Evolutionary conservation across 2,888 invertebrate genomes (phyloP).

Genomic region (Nephrotoma guestfalica): DNA sequence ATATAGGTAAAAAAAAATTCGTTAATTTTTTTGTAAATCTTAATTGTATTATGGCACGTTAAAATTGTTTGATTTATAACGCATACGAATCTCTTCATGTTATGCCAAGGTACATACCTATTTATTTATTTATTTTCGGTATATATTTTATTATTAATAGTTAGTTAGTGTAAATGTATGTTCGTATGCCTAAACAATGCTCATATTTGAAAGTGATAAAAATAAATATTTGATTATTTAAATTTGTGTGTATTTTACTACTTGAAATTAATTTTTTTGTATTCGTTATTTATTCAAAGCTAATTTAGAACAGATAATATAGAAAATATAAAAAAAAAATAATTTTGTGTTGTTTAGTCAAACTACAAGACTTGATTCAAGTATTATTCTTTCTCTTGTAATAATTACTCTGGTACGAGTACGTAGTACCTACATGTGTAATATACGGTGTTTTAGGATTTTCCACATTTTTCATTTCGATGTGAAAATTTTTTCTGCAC

Average conservation of each 20-base stretch:
- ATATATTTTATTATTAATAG: no score
- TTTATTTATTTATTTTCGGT: not conserved
- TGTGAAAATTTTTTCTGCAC: not conserved
- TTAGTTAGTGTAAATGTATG: not conserved
- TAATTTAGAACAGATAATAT: constrained; percentile 1
- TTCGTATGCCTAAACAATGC: not conserved
- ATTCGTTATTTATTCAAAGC: not conserved
- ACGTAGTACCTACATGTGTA: not conserved
- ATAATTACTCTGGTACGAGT: not conserved
- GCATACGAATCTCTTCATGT: not conserved
- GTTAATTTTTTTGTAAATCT: not conserved
- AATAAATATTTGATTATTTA: constrained; percentile 3
- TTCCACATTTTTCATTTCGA: not conserved
- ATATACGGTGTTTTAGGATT: not conserved
- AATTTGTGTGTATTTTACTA: constrained; percentile 1
- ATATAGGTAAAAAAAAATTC: not conserved
- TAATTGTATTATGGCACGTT: not conserved
- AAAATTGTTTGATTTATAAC: not conserved
- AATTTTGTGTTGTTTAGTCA: not conserved
- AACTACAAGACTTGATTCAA: not conserved
- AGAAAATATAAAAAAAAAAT: not conserved
- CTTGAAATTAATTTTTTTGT: not conserved
- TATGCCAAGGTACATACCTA: not conserved
- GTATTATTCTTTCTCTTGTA: not conserved
- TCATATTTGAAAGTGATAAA: not conserved